Conservation (phyloP, 2,113 vertebrate species). For the Xyliphius kryptos region DNA sequence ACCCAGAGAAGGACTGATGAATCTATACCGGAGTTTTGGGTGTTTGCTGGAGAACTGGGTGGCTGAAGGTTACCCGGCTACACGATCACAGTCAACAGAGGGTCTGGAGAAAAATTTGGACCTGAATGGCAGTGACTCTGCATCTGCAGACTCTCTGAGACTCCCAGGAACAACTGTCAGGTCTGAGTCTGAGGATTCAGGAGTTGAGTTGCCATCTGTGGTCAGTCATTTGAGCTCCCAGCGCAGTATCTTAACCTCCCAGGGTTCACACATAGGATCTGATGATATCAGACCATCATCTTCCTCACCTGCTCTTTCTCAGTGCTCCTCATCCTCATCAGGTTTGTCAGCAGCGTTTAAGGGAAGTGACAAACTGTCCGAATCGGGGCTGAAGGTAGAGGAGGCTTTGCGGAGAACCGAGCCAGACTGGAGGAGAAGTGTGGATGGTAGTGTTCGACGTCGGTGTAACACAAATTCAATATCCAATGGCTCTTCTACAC, state of each 20-base stretch:
- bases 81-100: slow-evolving; percentile 6
- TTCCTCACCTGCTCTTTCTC: slow-evolving; percentile 22
- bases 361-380: background rate
- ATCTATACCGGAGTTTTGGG: slow-evolving; percentile 68
- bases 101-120: background rate
- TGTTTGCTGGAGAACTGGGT: slow-evolving; percentile 61
- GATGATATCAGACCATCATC: slow-evolving; percentile 10
- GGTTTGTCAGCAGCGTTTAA: slow-evolving; percentile 15
- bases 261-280: slow-evolving; percentile 17
- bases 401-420: slow-evolving; percentile 43
- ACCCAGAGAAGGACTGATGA: no score
- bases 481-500: no score
- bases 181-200: slow-evolving; percentile 77
- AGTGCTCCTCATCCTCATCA: slow-evolving; percentile 32
- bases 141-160: slow-evolving; percentile 18
- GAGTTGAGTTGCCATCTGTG: slow-evolving; percentile 71
- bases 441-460: background rate
- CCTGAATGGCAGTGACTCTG: slow-evolving; percentile 6
- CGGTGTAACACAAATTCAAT: slow-evolving; percentile 7
- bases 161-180: slow-evolving; percentile 41
- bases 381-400: slow-evolving; percentile 38
- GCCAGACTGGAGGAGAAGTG: background rate
- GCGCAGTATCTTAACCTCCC: slow-evolving; percentile 46
- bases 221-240: slow-evolving; percentile 47
- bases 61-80: slow-evolving; percentile 8